phyloP scores from a whole-genome alignment of 2,888 invertebrate species.

The Limenitis camilla region DNA sequence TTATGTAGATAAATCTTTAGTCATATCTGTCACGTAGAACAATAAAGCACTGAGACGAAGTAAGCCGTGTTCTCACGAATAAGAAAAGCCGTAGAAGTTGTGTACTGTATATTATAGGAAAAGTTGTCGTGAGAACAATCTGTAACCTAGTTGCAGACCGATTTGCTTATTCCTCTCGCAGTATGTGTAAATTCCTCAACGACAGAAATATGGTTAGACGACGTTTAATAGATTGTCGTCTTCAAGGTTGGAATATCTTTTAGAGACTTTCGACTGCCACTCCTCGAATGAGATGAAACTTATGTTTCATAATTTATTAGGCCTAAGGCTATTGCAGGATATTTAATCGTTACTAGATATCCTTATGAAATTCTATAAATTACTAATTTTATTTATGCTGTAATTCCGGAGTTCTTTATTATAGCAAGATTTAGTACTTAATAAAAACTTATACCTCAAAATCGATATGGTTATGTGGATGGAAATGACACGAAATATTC shows the following conservation, averaged over 20 bases:
- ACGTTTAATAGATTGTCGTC: slow-evolving; percentile 19
- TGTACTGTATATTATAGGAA: too few relatives aligned
- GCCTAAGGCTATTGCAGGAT: slow-evolving; percentile 1
- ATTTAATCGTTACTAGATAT: not conserved
- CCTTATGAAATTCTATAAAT: not conserved
- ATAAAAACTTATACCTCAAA: too few relatives aligned
- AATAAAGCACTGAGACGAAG: slow-evolving; percentile 64
- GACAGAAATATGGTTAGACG: slow-evolving; percentile 22
- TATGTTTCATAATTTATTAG: slow-evolving; percentile 8
- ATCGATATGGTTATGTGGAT: too few relatives aligned
- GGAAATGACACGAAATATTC: too few relatives aligned
- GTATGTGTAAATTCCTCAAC: slow-evolving; percentile 29
- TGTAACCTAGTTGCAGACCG: slow-evolving; percentile 54
- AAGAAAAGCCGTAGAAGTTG: too few relatives aligned
- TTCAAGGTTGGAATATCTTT: slow-evolving; percentile 17
- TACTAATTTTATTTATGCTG: too few relatives aligned
- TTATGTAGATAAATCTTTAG: slow-evolving; percentile 38
- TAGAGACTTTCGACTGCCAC: slow-evolving; percentile 15
- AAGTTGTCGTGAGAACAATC: too few relatives aligned
- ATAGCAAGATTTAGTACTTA: too few relatives aligned
- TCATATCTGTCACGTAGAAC: slow-evolving; percentile 64
- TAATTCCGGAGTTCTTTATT: too few relatives aligned
- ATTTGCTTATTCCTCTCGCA: slow-evolving; percentile 59
- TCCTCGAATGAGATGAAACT: slow-evolving; percentile 12
- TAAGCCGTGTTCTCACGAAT: slow-evolving; percentile 15